Base-by-base conservation (phyloP, 2,797 vertebrate species). In the Rachycentron canadum region DNA sequence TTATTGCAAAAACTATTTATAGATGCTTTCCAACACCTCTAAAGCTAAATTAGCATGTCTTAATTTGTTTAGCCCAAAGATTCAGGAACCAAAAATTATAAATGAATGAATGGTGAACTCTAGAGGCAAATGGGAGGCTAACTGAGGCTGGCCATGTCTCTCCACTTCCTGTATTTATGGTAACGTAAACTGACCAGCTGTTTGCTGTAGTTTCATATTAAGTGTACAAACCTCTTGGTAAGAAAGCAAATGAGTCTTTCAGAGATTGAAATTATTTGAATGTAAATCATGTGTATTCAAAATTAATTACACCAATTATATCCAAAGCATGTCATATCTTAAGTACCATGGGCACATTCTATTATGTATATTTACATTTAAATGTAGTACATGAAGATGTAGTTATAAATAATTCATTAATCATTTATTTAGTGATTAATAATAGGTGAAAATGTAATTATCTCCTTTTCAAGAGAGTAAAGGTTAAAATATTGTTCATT, bases 331-430 rank as follows among this genome's bases (percentile, higher is more conserved):
- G 32, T 7, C 32, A 3, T 7, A 32, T 32, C 32, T 32, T 32
- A 3, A 3, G 32, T 32, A 32, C 5, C 11, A 74, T 38, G 53
- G 34, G 13, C 2, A 40, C 57, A 66, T 38, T 34, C 28, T 49
- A 30, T 17, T 40, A 11, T 63, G 26, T 12, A 1, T 49, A 55
- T 21, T 56, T 11, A n/a, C 0, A 1, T 57, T 45, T 2, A 41
- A 40, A 21, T 16, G 5, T 25, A 5, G 38, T 13, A 12, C 12
- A 13, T 40, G 12, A 11, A 3, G 7, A 17, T 9, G 12, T 26
- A 16, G 32, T 74, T 34, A 58, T 75, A 41, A 78, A 76, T 71
- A 56, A 75, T 64, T 69, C 14, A 68, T 50, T 3, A 14, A 11
- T 7, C 23, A 2, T 23, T 75, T 53, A 43, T 58, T 76, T 76